Evolutionary conservation across 2,797 vertebrate genomes (phyloP).

Genomic region (Limnodromus scolopaceus): DNA sequence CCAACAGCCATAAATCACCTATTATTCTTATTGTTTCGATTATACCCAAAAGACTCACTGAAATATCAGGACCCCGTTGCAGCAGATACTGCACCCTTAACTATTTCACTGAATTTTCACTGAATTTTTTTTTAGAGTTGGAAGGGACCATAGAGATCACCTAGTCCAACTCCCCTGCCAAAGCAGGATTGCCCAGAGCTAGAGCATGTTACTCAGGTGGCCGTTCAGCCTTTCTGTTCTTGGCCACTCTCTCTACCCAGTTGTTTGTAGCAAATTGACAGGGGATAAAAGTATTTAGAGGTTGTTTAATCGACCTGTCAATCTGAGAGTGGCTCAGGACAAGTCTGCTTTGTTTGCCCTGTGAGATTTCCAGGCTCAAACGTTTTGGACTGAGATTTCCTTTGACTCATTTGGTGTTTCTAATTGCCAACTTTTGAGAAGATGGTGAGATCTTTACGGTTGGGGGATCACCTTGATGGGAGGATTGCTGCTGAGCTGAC

Average conservation of each 20-base stretch:
- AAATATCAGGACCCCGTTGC: not conserved
- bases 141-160: no score
- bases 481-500: not conserved
- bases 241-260: not conserved
- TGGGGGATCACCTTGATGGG: not conserved
- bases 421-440: not conserved
- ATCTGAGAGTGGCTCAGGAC: not conserved
- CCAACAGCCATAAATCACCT: not conserved
- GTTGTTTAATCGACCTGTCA: not conserved
- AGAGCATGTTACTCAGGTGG: no score
- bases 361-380: not conserved
- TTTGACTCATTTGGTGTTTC: not conserved
- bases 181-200: no score
- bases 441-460: not conserved
- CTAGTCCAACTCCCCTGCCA: no score
- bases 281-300: not conserved
- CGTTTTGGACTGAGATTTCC: not conserved
- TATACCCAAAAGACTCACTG: not conserved
- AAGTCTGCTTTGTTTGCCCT: fast-evolving
- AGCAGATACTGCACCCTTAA: not conserved
- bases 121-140: no score
- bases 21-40: not conserved
- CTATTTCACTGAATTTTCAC: no score
- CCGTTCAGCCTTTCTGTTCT: not conserved
- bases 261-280: not conserved